Evolutionary conservation across 2,797 vertebrate species (phyloP).

Genomic region (Cacajao melanocephalus): DNA sequence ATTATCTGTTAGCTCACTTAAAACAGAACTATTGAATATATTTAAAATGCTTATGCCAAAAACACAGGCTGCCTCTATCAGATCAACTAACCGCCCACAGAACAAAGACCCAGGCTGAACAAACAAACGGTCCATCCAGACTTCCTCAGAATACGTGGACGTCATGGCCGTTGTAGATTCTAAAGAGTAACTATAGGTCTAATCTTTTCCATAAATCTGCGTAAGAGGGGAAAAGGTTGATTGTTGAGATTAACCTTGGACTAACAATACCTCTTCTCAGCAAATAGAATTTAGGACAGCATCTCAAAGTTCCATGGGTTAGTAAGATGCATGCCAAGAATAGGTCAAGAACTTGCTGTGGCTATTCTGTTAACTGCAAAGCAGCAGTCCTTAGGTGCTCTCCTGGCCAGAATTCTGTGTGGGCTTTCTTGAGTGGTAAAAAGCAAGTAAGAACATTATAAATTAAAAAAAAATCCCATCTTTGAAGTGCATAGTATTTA

Average conservation of each 20-base stretch:
- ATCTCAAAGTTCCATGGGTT: not conserved
- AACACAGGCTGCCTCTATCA: not conserved
- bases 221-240: not conserved
- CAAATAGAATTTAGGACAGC: constrained; percentile 38
- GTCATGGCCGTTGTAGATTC: not conserved
- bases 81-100: not conserved
- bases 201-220: constrained; percentile 30
- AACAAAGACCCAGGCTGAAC: constrained; percentile 63
- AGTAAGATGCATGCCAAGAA: not conserved
- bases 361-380: not conserved
- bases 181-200: constrained; percentile 47
- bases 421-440: not conserved
- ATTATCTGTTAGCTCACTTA: constrained; percentile 1
- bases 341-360: not conserved
- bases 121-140: not conserved
- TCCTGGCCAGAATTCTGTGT: not conserved
- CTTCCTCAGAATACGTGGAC: not conserved
- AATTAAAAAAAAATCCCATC: not conserved
- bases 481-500: constrained; percentile 12
- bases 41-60: not conserved
- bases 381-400: not conserved
- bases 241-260: constrained; percentile 62
- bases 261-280: constrained; percentile 54
- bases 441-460: constrained; percentile 31
- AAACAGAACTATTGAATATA: constrained; percentile 42